A percentile compares a stretch with the other conserved stretches of the same genome.
phyloP scores from a whole-genome alignment of 2,797 vertebrate species.

The Malurus leucopterus region DNA sequence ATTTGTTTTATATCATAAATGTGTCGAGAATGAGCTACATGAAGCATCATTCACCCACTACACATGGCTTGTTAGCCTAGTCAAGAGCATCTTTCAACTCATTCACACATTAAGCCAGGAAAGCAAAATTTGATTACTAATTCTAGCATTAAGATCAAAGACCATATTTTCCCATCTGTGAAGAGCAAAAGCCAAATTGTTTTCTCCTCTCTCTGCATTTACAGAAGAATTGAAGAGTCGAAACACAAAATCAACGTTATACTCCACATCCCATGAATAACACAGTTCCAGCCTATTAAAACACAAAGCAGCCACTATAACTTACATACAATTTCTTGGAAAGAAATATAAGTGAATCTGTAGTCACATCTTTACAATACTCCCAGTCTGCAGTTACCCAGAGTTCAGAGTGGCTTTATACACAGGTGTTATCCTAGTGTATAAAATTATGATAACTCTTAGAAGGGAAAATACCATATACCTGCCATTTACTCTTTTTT shows the following conservation, averaged over 20 bases:
- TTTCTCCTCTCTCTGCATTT: neutral
- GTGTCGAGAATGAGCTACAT: neutral
- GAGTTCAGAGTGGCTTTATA: neutral
- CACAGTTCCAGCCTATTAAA: neutral
- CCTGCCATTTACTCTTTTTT: neutral
- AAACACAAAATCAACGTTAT: neutral
- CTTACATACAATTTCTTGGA: neutral
- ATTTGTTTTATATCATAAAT: neutral
- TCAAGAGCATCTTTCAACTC: constrained; percentile 15
- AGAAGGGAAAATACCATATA: neutral
- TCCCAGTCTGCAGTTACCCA: neutral
- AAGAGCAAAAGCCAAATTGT: neutral
- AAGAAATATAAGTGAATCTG: neutral
- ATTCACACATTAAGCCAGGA: constrained; percentile 22
- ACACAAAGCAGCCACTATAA: neutral
- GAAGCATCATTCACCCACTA: neutral
- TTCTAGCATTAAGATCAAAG: constrained; percentile 33
- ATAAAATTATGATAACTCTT: neutral
- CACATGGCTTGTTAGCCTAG: constrained; percentile 5
- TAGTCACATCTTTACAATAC: neutral
- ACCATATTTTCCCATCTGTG: neutral
- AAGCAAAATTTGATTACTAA: neutral
- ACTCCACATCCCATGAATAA: neutral
- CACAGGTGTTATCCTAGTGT: neutral
- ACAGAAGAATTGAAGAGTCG: neutral